Evolutionary conservation across 2,888 invertebrate genomes (phyloP).

Genomic region (Netelia virgata): DNA sequence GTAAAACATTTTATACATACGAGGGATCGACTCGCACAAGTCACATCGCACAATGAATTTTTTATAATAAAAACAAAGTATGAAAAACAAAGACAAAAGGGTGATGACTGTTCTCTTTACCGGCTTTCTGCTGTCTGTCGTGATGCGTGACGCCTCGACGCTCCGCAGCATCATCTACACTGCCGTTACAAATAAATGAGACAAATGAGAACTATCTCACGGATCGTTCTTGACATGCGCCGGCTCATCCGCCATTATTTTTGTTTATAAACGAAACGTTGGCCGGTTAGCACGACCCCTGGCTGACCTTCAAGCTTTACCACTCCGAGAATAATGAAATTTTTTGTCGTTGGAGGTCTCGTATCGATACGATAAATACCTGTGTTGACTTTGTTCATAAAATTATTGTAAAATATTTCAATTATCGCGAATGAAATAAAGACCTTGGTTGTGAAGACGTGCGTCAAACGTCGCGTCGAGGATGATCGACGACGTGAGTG

Average conservation of each 20-base stretch:
- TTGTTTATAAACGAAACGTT: conserved; percentile 39
- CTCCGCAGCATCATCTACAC: not conserved
- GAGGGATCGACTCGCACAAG: conserved; percentile 37
- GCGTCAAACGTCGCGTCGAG: too few species aligned
- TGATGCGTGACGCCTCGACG: too few species aligned
- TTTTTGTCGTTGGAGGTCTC: not conserved
- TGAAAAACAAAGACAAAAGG: not conserved
- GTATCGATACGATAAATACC: too few species aligned
- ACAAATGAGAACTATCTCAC: not conserved
- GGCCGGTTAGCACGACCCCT: conserved; percentile 20
- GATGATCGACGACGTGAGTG: too few species aligned
- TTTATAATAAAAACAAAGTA: conserved; percentile 33
- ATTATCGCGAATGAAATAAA: too few species aligned
- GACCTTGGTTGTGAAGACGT: too few species aligned
- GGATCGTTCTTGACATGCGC: not conserved
- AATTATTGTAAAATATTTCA: too few species aligned
- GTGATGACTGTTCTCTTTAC: conserved; percentile 13
- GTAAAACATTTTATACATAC: conserved; percentile 56
- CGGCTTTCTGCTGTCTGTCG: not conserved
- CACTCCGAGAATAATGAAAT: conserved; percentile 6
- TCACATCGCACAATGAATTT: conserved; percentile 55
- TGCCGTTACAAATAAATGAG: not conserved
- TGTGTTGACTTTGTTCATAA: too few species aligned
- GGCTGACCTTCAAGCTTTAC: conserved; percentile 33
- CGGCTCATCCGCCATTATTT: conserved; percentile 42